These are phyloP conservation scores for Halocynthia aurantium DNA, from an alignment of 23 tunicate species.

Conservation along the genomic window DNA sequence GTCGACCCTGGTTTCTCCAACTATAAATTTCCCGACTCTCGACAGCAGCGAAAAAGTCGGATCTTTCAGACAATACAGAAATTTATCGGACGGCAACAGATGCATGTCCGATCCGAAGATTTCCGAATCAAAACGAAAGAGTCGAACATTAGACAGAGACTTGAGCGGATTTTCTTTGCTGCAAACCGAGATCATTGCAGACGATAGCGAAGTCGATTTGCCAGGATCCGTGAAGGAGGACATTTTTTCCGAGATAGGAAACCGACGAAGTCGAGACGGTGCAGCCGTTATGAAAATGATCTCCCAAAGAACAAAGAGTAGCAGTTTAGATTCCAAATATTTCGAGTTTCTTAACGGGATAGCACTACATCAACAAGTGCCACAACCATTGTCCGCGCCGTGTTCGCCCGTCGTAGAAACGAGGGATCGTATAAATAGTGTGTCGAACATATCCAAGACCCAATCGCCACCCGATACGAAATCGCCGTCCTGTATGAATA, in stretches of 20 bases:
- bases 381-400: too few species aligned
- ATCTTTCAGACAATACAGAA: neutral
- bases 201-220: neutral
- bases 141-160: slow-evolving; percentile 21
- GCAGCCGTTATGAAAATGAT: slow-evolving; percentile 25
- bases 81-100: neutral
- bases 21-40: neutral
- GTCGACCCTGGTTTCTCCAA: neutral
- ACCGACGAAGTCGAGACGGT: slow-evolving; percentile 4
- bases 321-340: slow-evolving; percentile 19
- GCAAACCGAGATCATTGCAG: neutral
- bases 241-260: neutral
- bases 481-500: too few species aligned
- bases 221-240: neutral
- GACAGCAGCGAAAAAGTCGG: neutral
- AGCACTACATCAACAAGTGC: neutral
- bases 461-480: too few species aligned
- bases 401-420: too few species aligned
- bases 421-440: too few species aligned
- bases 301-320: slow-evolving; percentile 10
- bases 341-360: slow-evolving; percentile 15
- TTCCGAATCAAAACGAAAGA: slow-evolving; percentile 2
- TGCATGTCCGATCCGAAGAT: neutral
- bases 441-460: too few species aligned
- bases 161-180: slow-evolving; percentile 4